phyloP scores from a whole-genome alignment of 1,140 invertebrate genomes.

The Drosophila nasuta region DNA sequence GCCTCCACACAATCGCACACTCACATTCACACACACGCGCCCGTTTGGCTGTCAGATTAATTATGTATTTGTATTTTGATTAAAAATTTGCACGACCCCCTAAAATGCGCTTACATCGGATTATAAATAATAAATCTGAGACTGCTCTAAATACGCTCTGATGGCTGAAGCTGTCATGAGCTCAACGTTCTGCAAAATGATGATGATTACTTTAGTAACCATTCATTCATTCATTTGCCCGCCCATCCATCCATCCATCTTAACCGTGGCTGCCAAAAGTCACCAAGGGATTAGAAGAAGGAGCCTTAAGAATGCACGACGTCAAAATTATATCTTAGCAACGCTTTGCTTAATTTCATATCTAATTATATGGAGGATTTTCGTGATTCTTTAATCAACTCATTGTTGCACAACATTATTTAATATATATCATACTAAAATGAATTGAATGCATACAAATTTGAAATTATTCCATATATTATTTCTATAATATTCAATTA shows the following conservation, averaged over 20 bases:
- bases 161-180: slow-evolving; percentile 22
- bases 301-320: background rate
- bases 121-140: slow-evolving; percentile 60
- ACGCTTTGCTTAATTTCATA: background rate
- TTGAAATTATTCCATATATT: too few species aligned
- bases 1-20: slow-evolving; percentile 5
- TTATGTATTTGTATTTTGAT: slow-evolving; percentile 63
- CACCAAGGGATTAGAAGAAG: background rate
- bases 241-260: background rate
- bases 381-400: background rate
- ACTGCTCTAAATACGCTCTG: slow-evolving; percentile 22
- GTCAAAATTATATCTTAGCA: background rate
- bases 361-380: background rate
- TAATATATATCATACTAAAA: background rate
- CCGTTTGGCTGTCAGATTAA: slow-evolving; percentile 49
- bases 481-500: too few species aligned
- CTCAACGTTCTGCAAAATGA: background rate
- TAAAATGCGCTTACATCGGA: slow-evolving; percentile 40
- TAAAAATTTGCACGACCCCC: slow-evolving; percentile 41
- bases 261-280: background rate
- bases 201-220: slow-evolving; percentile 9
- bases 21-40: background rate
- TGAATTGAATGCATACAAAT: too few species aligned
- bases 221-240: background rate
- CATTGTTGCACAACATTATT: background rate